Conservation (phyloP, 2,113 vertebrate species). For the Bos taurus region DNA sequence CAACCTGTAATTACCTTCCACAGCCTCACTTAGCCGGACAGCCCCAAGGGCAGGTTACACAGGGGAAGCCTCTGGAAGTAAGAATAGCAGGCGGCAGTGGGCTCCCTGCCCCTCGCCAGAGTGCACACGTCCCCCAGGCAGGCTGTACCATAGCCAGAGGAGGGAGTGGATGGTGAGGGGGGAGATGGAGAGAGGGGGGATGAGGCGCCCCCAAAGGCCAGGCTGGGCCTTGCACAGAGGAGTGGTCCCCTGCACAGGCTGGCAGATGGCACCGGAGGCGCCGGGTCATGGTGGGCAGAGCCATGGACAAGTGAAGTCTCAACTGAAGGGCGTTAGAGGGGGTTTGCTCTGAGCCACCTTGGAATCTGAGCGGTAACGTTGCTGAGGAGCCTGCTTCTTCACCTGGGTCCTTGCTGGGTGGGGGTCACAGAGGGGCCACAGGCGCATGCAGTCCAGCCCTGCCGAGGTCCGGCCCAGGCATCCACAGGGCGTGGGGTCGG, state of each 20-base stretch:
- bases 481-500: accelerated
- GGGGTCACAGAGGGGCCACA: background rate
- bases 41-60: accelerated
- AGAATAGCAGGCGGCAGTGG: accelerated
- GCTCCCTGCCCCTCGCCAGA: accelerated
- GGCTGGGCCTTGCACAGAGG: background rate
- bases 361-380: background rate
- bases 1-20: accelerated
- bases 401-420: background rate
- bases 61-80: accelerated
- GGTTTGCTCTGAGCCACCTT: background rate
- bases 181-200: too few species aligned
- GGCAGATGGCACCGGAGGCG: accelerated
- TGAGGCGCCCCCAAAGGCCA: background rate
- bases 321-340: background rate
- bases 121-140: accelerated
- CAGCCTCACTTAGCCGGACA: background rate
- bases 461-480: background rate
- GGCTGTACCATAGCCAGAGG: too few species aligned
- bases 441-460: background rate
- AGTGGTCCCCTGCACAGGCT: background rate
- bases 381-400: background rate
- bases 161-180: too few species aligned
- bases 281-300: accelerated
- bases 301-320: too few species aligned